These are phyloP conservation scores for Doryteuthis pealeii DNA, from an alignment of 1,140 invertebrate genomes.

Conservation along the genomic window DNA sequence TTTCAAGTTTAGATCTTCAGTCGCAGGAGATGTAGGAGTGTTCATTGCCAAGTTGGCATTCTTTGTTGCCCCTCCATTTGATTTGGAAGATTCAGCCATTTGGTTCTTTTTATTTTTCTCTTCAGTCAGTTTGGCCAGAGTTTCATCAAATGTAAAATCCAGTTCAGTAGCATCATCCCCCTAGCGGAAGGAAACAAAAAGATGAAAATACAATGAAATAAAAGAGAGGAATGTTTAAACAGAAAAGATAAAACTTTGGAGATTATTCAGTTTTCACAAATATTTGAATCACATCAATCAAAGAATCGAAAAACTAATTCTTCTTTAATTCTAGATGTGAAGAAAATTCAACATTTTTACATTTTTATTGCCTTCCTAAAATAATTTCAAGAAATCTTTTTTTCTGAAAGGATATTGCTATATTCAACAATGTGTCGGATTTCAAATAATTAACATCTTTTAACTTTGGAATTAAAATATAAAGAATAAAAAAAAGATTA, in stretches of 20 bases:
- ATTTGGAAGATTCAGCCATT: slow-evolving; percentile 48
- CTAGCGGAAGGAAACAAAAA: slow-evolving; percentile 59
- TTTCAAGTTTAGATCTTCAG: slow-evolving; percentile 88
- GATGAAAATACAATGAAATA: neutral
- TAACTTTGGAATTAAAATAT: no score
- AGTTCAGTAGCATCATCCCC: slow-evolving; percentile 79
- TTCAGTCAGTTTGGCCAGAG: slow-evolving; percentile 68
- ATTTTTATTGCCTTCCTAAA: no score
- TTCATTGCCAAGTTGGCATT: slow-evolving; percentile 55
- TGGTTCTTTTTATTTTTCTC: slow-evolving; percentile 65
- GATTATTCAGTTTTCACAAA: no score
- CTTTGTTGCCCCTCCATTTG: slow-evolving; percentile 60
- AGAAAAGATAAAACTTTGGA: no score
- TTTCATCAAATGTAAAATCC: slow-evolving; percentile 79
- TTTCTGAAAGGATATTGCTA: no score
- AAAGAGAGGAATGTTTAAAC: no score
- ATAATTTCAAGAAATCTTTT: no score
- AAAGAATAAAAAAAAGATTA: no score
- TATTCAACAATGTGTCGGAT: no score
- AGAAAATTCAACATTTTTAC: neutral
- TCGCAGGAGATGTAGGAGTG: slow-evolving; percentile 71
- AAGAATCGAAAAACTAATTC: neutral
- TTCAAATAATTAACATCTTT: no score
- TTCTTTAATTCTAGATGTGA: neutral
- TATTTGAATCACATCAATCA: neutral